Evolutionary conservation across 2,113 vertebrate genomes (phyloP).

Genomic region (Zootoca vivipara): DNA sequence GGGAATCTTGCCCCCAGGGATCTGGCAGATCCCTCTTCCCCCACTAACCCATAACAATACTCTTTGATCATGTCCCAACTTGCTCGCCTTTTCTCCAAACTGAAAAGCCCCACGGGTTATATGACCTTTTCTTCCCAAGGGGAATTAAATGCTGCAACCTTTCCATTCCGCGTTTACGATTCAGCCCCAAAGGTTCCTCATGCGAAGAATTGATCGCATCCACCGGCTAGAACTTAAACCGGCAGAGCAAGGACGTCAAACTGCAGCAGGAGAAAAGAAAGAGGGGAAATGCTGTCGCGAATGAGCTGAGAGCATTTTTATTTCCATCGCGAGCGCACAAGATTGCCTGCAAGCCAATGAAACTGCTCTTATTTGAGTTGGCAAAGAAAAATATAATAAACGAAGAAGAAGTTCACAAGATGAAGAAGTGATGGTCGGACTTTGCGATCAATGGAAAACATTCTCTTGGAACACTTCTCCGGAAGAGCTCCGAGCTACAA

Average conservation of each 20-base stretch:
- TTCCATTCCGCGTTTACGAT: background rate
- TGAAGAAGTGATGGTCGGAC: background rate
- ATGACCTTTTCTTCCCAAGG: background rate
- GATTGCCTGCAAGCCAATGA: background rate
- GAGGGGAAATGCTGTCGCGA: background rate
- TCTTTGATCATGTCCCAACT: too few species aligned
- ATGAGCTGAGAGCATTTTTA: background rate
- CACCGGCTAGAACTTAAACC: too few species aligned
- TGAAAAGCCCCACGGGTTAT: background rate
- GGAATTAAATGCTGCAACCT: background rate
- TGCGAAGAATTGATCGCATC: too few species aligned
- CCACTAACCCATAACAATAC: too few species aligned
- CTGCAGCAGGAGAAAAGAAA: background rate
- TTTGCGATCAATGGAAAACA: background rate
- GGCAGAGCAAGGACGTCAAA: too few species aligned
- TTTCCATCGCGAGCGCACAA: background rate
- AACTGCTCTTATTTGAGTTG: background rate
- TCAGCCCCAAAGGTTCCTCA: background rate
- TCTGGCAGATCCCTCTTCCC: too few species aligned
- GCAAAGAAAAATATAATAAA: too few species aligned
- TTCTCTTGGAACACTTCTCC: background rate
- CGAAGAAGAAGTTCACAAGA: background rate
- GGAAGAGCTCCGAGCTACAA: background rate
- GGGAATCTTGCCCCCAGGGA: too few species aligned
- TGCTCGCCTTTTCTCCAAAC: too few species aligned